A percentile compares a stretch with the other conserved stretches of the same genome.
Evolutionary conservation across 2,888 invertebrate genomes (phyloP).

Genomic region (Cerceris rybyensis): DNA sequence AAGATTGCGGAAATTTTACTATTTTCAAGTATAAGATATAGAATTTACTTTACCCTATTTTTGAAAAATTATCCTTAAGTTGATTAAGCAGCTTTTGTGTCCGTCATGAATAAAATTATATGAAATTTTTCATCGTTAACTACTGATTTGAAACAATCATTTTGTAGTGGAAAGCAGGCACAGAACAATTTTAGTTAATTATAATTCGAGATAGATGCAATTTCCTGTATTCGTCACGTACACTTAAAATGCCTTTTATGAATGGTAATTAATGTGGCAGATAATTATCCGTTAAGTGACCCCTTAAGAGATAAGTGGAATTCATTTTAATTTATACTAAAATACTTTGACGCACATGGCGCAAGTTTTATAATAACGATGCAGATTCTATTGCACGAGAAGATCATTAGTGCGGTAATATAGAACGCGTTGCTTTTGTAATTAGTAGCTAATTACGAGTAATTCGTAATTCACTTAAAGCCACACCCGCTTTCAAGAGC

Average conservation of each 20-base stretch:
- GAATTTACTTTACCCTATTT: no score
- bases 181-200: no score
- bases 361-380: conserved; percentile 7
- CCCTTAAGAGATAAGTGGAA: neutral
- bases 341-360: neutral
- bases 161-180: no score
- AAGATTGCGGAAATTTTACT: no score
- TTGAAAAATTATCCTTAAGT: no score
- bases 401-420: conserved; percentile 38
- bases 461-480: conserved; percentile 47
- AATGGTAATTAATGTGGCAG: no score
- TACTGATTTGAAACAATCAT: no score
- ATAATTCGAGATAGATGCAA: no score
- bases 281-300: neutral
- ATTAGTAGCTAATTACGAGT: conserved; percentile 45
- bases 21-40: no score
- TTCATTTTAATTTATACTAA: conserved; percentile 1
- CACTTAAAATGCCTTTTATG: neutral
- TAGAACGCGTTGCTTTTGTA: conserved; percentile 37
- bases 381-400: conserved; percentile 16
- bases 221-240: neutral
- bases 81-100: no score
- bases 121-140: no score
- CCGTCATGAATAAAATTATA: no score
- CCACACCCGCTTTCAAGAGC: conserved; percentile 29